Percentiles rank a stretch among this genome's conserved stretches.
Evolutionary conservation across 2,113 vertebrate genomes (phyloP).

Genomic region (Mormoops blainvillei): DNA sequence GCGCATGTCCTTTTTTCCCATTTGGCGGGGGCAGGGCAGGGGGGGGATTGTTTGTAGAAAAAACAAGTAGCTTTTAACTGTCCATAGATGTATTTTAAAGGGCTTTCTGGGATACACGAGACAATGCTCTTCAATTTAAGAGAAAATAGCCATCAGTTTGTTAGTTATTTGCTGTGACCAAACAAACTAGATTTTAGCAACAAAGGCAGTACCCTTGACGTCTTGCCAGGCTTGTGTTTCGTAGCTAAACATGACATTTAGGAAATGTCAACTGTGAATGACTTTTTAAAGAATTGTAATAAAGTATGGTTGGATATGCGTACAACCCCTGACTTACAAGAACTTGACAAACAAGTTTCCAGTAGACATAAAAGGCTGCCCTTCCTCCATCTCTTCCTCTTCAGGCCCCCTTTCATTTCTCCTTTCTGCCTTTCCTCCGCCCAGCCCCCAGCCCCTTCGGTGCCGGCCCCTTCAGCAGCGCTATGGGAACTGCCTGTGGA

Average conservation of each 20-base stretch:
- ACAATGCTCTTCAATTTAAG: constrained; percentile 36
- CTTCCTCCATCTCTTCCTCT: neutral
- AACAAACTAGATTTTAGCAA: constrained; percentile 55
- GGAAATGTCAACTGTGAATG: constrained; percentile 69
- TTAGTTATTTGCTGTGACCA: constrained; percentile 37
- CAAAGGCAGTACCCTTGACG: constrained; percentile 44
- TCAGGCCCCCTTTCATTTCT: constrained; percentile 1
- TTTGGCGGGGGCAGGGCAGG: neutral
- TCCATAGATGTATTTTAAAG: neutral
- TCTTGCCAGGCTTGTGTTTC: constrained; percentile 48
- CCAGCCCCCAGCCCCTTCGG: accelerated
- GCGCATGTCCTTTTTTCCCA: neutral
- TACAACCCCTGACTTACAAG: constrained; percentile 22
- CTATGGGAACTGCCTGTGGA: neutral
- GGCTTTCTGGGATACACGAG: constrained; percentile 22
- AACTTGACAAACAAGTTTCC: constrained; percentile 51
- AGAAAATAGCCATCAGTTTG: constrained; percentile 7
- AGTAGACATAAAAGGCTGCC: neutral
- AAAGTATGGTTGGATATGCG: neutral
- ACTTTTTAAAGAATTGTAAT: constrained; percentile 41
- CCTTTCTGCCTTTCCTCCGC: neutral
- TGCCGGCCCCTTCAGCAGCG: neutral
- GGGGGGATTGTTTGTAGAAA: neutral
- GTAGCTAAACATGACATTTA: constrained; percentile 70
- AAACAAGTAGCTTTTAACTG: neutral